Percentiles rank a stretch among this genome's conserved stretches.
These are phyloP conservation scores for Morinoia aosen DNA, from an alignment of 2,888 invertebrate genomes.

Conservation along the genomic window DNA sequence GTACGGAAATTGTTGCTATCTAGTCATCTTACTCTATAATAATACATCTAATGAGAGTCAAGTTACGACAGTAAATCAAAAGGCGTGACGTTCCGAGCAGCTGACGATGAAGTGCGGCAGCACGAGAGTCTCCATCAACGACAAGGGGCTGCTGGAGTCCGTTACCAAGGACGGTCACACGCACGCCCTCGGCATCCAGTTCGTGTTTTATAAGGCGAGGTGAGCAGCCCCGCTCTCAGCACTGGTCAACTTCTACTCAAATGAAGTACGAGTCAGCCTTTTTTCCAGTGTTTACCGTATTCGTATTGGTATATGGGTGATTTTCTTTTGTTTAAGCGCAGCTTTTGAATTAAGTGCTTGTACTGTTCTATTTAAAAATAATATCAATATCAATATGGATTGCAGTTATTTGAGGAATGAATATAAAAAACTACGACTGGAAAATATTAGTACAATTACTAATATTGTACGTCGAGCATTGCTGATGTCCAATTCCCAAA, in stretches of 20 bases:
- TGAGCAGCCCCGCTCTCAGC: not conserved
- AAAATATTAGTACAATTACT: not conserved
- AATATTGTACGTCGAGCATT: not conserved
- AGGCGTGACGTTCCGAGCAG: not conserved
- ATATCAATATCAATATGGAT: too few species aligned
- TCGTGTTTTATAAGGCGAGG: conserved; percentile 27
- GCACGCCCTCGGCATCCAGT: not conserved
- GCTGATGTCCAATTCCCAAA: not conserved
- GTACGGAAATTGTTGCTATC: too few species aligned
- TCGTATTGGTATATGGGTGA: not conserved
- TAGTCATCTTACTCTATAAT: too few species aligned
- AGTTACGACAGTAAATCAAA: too few species aligned
- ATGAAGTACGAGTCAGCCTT: not conserved
- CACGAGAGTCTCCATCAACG: conserved; percentile 26
- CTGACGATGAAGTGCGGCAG: conserved; percentile 29
- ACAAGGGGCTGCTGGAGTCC: conserved; percentile 43
- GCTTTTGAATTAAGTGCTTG: too few species aligned
- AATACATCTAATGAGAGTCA: too few species aligned
- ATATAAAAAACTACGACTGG: not conserved
- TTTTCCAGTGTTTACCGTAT: not conserved
- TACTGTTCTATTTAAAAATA: too few species aligned
- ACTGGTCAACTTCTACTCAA: not conserved
- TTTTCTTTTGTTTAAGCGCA: not conserved
- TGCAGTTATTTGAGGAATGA: too few species aligned
- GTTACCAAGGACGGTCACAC: conserved; percentile 7